phyloP scores from a whole-genome alignment of 2,888 invertebrate genomes.

The Campoplex nolae region DNA sequence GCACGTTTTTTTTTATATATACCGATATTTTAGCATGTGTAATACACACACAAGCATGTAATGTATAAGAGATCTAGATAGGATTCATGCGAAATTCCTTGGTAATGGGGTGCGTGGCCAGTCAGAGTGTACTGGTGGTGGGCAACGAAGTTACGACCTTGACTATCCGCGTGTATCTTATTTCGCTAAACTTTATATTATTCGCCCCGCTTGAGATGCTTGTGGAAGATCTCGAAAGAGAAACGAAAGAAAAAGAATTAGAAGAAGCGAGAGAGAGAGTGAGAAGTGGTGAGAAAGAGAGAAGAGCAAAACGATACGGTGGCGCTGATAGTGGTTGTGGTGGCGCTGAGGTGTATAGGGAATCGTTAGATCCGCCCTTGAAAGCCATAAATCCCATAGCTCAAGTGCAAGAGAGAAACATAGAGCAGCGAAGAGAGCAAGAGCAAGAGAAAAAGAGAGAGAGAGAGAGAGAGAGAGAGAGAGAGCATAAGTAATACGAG shows the following conservation, averaged over 20 bases:
- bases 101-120: conserved; percentile 73
- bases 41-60: conserved; percentile 9
- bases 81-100: conserved; percentile 73
- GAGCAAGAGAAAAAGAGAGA: conserved; percentile 60
- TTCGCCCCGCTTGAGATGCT: conserved; percentile 68
- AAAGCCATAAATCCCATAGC: conserved; percentile 67
- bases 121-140: conserved; percentile 58
- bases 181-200: conserved; percentile 76
- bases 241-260: conserved; percentile 29
- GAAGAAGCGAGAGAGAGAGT: conserved; percentile 34
- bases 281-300: conserved; percentile 39
- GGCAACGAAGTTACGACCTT: conserved; percentile 77
- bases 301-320: conserved; percentile 48
- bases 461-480: conserved; percentile 58
- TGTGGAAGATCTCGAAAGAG: conserved; percentile 36
- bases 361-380: conserved; percentile 72
- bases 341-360: conserved; percentile 57
- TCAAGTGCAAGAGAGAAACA: conserved; percentile 45
- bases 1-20: no score
- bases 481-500: conserved; percentile 76
- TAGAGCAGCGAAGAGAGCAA: conserved; percentile 26
- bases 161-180: conserved; percentile 77
- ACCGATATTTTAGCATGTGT: conserved; percentile 12
- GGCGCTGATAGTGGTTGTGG: conserved; percentile 39
- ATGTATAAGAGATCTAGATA: conserved; percentile 75